Conservation (phyloP, 2,113 vertebrate species). For the Pyrgilauda ruficollis region DNA sequence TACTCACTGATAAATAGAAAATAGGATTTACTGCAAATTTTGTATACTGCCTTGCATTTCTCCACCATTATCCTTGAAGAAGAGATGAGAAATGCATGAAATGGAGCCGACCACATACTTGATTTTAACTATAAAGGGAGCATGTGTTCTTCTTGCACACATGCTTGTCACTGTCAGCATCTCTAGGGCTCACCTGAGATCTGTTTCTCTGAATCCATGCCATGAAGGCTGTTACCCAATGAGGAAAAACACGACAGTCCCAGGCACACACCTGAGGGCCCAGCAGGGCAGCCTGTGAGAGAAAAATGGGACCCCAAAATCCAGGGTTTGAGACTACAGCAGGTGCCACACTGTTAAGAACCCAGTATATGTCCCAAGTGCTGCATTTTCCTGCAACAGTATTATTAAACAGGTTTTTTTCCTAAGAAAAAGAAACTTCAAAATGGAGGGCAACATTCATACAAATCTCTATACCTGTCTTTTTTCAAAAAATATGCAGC, state of each 20-base stretch:
- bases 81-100: background rate
- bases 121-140: background rate
- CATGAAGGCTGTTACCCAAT: background rate
- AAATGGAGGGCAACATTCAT: background rate
- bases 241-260: background rate
- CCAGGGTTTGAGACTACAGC: background rate
- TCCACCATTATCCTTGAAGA: background rate
- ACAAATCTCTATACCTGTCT: background rate
- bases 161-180: background rate
- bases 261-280: background rate
- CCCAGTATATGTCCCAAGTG: background rate
- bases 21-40: background rate
- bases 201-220: background rate
- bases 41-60: background rate
- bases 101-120: background rate
- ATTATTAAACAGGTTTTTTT: background rate
- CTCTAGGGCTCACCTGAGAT: background rate
- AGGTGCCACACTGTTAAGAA: background rate
- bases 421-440: background rate
- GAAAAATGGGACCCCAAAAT: background rate
- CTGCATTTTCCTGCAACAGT: background rate
- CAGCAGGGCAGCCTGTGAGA: background rate
- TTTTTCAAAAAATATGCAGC: background rate
- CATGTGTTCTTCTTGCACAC: background rate
- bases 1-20: background rate